These are phyloP conservation scores for Colostygia pectinataria DNA, from an alignment of 2,888 invertebrate genomes.

Conservation along the genomic window DNA sequence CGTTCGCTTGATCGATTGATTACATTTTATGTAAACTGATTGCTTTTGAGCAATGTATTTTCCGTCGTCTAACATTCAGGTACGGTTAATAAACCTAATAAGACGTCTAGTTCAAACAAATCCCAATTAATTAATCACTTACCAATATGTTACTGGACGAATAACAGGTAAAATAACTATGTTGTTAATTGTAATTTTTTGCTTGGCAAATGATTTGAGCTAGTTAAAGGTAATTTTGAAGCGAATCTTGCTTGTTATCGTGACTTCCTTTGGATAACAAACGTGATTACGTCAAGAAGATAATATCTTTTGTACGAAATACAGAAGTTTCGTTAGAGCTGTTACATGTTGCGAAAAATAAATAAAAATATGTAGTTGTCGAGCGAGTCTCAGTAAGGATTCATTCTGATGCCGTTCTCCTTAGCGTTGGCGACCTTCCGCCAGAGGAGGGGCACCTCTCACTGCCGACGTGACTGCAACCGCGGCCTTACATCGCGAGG, in stretches of 20 bases:
- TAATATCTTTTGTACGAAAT: slow-evolving; percentile 26
- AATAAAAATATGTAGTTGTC: slow-evolving; percentile 33
- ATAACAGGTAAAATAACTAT: slow-evolving; percentile 68
- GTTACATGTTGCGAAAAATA: slow-evolving; percentile 4
- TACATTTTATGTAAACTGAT: slow-evolving; percentile 55
- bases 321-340: slow-evolving; percentile 5
- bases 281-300: slow-evolving; percentile 27
- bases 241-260: slow-evolving; percentile 50
- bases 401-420: slow-evolving; percentile 78
- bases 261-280: slow-evolving; percentile 52
- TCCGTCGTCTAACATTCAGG: slow-evolving; percentile 41
- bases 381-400: slow-evolving; percentile 71
- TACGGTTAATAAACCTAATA: slow-evolving; percentile 47
- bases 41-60: slow-evolving; percentile 49
- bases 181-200: slow-evolving; percentile 51
- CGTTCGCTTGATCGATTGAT: slow-evolving; percentile 48
- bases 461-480: slow-evolving; percentile 80
- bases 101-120: slow-evolving; percentile 43
- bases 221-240: slow-evolving; percentile 51
- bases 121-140: slow-evolving; percentile 28
- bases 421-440: slow-evolving; percentile 77
- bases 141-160: slow-evolving; percentile 39
- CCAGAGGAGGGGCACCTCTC: slow-evolving; percentile 79
- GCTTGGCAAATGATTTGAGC: slow-evolving; percentile 61
- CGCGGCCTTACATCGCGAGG: slow-evolving; percentile 81